Percentiles rank a stretch among this genome's conserved stretches.
These are phyloP conservation scores for Tachysurus vachellii DNA, from an alignment of 2,113 vertebrate genomes.

Conservation along the genomic window DNA sequence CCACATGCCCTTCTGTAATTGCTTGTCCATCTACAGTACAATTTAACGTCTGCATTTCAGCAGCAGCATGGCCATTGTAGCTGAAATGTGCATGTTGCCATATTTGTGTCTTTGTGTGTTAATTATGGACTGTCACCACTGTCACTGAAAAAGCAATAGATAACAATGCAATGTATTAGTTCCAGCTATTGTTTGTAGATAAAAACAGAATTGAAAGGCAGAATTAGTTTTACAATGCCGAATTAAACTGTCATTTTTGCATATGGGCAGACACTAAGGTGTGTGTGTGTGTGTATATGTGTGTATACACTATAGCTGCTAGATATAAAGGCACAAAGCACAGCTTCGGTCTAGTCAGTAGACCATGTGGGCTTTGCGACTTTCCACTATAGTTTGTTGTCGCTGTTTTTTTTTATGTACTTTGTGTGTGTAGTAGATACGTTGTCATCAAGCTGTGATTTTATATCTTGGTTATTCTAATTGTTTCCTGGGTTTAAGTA, in stretches of 20 bases:
- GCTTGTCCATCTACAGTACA: constrained; percentile 10
- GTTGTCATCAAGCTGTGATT: constrained; percentile 41
- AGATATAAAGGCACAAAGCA: constrained; percentile 31
- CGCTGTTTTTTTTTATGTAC: constrained; percentile 38
- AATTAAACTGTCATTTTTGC: neutral
- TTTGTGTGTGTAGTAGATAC: constrained; percentile 24
- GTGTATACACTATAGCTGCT: neutral
- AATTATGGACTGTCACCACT: neutral
- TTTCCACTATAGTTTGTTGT: neutral
- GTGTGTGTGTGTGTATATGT: neutral
- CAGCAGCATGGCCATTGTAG: neutral
- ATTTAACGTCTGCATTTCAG: neutral
- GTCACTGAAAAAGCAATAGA: constrained; percentile 38
- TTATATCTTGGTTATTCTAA: constrained; percentile 44
- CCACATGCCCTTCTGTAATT: neutral
- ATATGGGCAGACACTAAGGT: neutral
- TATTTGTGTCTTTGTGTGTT: neutral
- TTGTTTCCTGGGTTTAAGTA: constrained; percentile 38
- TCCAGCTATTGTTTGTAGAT: neutral
- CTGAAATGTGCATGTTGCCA: constrained; percentile 31
- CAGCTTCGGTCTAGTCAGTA: constrained; percentile 24
- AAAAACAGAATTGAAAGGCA: neutral
- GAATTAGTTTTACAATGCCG: neutral
- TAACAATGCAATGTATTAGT: neutral
- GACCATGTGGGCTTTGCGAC: constrained; percentile 2